Evolutionary conservation across 2,797 vertebrate species (phyloP), one percentile per base, ranked within the genome.

Genomic region (Acropternis orthonyx): DNA sequence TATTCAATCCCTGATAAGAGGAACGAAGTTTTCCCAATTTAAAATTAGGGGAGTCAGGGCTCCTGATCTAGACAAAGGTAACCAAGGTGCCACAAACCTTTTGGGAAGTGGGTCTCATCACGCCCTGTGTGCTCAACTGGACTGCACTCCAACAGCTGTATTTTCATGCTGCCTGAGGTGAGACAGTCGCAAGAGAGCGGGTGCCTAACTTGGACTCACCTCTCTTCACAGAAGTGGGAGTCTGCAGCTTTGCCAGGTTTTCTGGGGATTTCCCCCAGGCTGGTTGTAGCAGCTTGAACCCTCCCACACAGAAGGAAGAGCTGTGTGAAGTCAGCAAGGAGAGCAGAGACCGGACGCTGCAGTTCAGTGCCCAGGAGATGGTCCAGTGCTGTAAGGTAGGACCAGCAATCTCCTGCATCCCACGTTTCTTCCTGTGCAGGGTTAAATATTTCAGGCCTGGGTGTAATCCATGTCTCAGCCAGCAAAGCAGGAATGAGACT

Each of bases 181-280:
- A 46, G 51, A 32, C 13, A 51, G 43, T 2, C 4, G 0, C 14
- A 20, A 48, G 68, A 68, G 41, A 44, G 48, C 20, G 9, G 71
- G 61, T 15, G 4, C 44, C 68, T 78, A 20, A 69, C 54, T 37
- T 21, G 27, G n/a, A 12, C 6, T 19, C 26, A 6, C 30, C 10
- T 92, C 37, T 95, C 36, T 77, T 72, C 37, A 26, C 92, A 98
- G 98, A 98, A 77, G 98, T 98, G 76, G 98, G 98, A 4, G 69
- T 98, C 48, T 98, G 98, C 95, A 98, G 98, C 93, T 98, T 98
- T 28, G 97, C 98, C 95, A 96, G 97, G 48, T 97, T 98, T 89
- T 97, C 93, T 1, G 96, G 97, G 41, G 97, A 95, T 54, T 96
- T 97, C 69, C 66, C 93, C 68, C 96, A 92, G 54, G 65, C 41